Base-by-base conservation (phyloP, 2,797 vertebrate genomes). In the Hemibagrus guttatus region DNA sequence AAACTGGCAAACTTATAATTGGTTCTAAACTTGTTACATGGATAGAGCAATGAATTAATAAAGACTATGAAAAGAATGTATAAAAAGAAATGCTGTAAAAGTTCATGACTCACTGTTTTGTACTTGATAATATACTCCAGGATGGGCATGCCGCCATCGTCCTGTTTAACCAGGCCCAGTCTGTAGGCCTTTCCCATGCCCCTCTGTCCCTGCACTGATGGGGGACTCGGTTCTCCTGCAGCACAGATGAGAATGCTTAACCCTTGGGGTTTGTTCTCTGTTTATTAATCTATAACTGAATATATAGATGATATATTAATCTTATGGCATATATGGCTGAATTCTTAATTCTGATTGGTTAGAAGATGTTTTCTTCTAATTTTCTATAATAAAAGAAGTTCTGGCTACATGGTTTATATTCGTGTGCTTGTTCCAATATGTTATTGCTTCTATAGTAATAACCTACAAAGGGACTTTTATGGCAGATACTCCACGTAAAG, bases 81-180 rank as follows among this genome's bases (percentile, higher is more conserved):
- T 68, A 13, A 64, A 75, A 46, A 42, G 46, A 63, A 68, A 39
- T n/a, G 14, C 21, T 59, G 63, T 56, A 31, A 86, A 76, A 74
- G 11, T 12, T 66, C 16, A 64, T 75, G 11, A 97, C 97, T 98
- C 94, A 99, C 98, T 89, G 97, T 98, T 94, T 97, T 97, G 85
- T 99, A 99, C 92, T 98, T 99, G 88, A 99, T 95, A 0, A 99
- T 98, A 80, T 99, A 99, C 93, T 98, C 97, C 94, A 99, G 93
- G 86, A 99, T 99, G 84, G 98, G 98, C 87, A 99, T 97, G n/a
- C 98, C 98, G 81, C 98, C 98, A 35, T 99, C 98, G 39, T 99
- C 98, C 91, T 99, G 98, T 90, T 98, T 99, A 85, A 97, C 97
- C 93, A 99, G 96, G 79, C 97, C 98, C 79, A 99, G 95, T 88